phyloP scores from a whole-genome alignment of 2,797 vertebrate species.

The Caiman crocodilus region DNA sequence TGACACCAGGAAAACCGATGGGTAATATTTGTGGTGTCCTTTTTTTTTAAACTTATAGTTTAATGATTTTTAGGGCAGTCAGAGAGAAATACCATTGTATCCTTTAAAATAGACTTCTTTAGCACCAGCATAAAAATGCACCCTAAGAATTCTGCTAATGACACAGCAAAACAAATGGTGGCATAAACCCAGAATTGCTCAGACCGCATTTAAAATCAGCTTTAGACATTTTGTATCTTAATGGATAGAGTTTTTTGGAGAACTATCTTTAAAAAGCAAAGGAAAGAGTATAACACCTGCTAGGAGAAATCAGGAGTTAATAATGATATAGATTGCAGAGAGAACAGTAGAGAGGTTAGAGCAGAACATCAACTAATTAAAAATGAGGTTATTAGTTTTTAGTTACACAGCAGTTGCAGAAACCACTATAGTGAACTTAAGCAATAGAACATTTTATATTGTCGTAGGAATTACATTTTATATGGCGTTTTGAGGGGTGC shows the following conservation, averaged over 20 bases:
- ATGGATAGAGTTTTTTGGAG: constrained; percentile 52
- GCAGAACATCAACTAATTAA: constrained; percentile 78
- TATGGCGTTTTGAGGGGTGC: constrained; percentile 48
- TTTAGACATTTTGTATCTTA: constrained; percentile 66
- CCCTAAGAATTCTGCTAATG: constrained; percentile 48
- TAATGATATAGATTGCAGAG: constrained; percentile 67
- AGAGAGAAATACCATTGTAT: constrained; percentile 27
- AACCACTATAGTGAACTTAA: constrained; percentile 45
- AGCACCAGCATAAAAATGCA: constrained; percentile 33
- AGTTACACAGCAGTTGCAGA: constrained; percentile 67
- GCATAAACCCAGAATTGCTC: constrained; percentile 61
- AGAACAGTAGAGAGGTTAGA: constrained; percentile 66
- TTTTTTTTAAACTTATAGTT: constrained; percentile 53
- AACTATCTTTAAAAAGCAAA: constrained; percentile 36
- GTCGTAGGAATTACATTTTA: constrained; percentile 57
- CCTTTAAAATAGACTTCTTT: constrained; percentile 33
- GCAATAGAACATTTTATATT: constrained; percentile 48
- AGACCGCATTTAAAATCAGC: constrained; percentile 70
- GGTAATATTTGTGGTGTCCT: constrained; percentile 42
- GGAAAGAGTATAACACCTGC: constrained; percentile 61
- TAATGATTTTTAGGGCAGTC: constrained; percentile 67
- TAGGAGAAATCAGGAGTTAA: constrained; percentile 72
- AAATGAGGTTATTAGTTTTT: constrained; percentile 78
- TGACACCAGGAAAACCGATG: constrained; percentile 43
- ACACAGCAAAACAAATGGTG: constrained; percentile 63